Evolutionary conservation across 2,113 vertebrate genomes (phyloP).

Genomic region (Alethe diademata): DNA sequence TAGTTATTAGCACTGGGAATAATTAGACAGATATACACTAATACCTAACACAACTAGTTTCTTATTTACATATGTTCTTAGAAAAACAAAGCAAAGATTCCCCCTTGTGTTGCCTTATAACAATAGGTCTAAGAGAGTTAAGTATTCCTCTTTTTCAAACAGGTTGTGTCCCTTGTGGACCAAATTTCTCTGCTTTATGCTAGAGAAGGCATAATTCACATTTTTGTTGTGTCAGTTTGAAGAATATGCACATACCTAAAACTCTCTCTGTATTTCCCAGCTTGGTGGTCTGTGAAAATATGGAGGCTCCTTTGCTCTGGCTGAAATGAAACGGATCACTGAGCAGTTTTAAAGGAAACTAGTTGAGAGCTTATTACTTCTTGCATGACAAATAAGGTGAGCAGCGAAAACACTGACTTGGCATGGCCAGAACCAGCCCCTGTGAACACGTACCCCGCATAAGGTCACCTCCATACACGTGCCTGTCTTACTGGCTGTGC

Average conservation of each 20-base stretch:
- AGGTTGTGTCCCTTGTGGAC: neutral
- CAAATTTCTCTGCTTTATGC: neutral
- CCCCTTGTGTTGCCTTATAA: neutral
- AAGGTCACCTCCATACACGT: neutral
- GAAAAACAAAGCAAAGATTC: neutral
- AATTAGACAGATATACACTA: conserved; percentile 14
- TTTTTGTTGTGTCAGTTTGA: neutral
- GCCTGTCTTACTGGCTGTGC: neutral
- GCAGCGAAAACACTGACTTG: neutral
- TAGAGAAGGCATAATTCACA: neutral
- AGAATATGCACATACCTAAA: neutral
- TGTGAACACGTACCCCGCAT: neutral
- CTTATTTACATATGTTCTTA: neutral
- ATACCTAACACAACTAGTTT: neutral
- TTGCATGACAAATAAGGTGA: neutral
- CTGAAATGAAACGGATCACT: neutral
- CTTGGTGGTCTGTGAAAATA: neutral
- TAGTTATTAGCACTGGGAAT: conserved; percentile 6
- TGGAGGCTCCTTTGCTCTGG: neutral
- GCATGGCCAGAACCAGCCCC: neutral
- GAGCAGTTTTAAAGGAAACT: neutral
- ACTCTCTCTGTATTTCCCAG: neutral
- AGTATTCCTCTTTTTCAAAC: neutral
- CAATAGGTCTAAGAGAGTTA: neutral
- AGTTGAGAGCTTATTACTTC: neutral